Percentiles rank a stretch among this genome's conserved stretches.
Conservation (phyloP, 2,113 vertebrate genomes). For the Monopterus albus region DNA sequence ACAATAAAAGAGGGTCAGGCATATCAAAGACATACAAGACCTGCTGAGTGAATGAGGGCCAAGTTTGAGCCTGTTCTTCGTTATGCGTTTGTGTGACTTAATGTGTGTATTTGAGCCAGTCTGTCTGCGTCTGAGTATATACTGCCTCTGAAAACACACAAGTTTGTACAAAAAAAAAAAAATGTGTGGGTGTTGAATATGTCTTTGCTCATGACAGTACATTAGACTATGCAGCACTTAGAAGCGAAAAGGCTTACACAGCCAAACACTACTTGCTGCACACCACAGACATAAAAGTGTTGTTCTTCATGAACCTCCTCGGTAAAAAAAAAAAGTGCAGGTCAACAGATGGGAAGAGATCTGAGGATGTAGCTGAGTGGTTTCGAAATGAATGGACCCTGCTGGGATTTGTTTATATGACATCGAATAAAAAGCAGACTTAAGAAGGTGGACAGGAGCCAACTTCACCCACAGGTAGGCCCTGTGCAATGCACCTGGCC, state of each 20-base stretch:
- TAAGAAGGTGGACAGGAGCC: conserved; percentile 61
- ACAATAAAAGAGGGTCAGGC: conserved; percentile 76
- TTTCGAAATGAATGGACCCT: conserved; percentile 53
- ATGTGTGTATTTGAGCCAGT: conserved; percentile 29
- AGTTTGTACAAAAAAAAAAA: conserved; percentile 63
- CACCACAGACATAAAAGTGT: conserved; percentile 11
- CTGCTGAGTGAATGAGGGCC: conserved; percentile 67
- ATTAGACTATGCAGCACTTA: not conserved
- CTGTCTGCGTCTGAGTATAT: conserved; percentile 45
- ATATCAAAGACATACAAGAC: conserved; percentile 79
- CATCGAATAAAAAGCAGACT: conserved; percentile 69
- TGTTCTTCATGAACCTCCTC: conserved; percentile 12
- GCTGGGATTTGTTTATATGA: conserved; percentile 74
- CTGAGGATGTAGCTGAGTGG: conserved; percentile 57
- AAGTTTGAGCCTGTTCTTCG: conserved; percentile 46
- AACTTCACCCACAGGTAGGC: conserved; percentile 63
- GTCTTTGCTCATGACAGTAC: conserved; percentile 9
- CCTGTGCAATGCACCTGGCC: conserved; percentile 59
- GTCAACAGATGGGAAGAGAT: conserved; percentile 58
- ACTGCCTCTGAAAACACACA: conserved; percentile 56
- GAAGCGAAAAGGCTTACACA: conserved; percentile 28
- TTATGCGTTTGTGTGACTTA: conserved; percentile 4
- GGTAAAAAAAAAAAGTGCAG: not conserved
- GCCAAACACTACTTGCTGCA: conserved; percentile 25
- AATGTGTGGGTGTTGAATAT: conserved; percentile 50